Conservation (phyloP, 2,888 invertebrate genomes). For the Diarsia brunnea region DNA sequence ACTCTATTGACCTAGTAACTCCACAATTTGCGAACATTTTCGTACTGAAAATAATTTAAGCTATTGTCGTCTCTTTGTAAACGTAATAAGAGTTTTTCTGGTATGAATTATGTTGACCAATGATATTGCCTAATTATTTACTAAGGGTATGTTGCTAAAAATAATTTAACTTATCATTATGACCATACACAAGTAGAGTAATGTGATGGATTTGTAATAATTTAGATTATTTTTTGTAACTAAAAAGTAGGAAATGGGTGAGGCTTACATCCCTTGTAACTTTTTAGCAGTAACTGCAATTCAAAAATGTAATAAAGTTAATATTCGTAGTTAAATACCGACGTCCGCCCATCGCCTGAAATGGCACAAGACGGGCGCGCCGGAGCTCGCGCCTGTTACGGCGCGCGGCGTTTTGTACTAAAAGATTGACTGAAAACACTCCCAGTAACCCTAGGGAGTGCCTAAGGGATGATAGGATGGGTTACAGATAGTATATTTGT, state of each 20-base stretch:
- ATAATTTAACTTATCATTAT: not conserved
- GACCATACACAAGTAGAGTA: too few relatives aligned
- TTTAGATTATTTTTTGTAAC: too few relatives aligned
- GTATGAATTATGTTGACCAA: not conserved
- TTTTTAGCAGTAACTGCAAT: constrained; percentile 27
- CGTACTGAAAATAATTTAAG: constrained; percentile 36
- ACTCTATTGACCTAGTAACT: constrained; percentile 72
- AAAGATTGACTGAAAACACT: constrained; percentile 58
- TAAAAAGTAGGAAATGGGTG: too few relatives aligned
- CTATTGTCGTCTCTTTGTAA: constrained; percentile 42
- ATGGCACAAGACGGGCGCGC: constrained; percentile 76
- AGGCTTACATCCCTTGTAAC: too few relatives aligned
- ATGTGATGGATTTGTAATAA: not conserved
- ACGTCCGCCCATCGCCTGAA: constrained; percentile 78
- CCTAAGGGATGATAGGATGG: constrained; percentile 56
- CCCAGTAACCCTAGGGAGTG: constrained; percentile 45
- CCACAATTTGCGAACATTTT: constrained; percentile 45
- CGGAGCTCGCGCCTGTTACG: constrained; percentile 69
- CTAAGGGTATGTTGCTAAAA: not conserved
- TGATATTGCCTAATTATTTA: not conserved
- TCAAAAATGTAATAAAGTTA: constrained; percentile 28
- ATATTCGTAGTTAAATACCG: constrained; percentile 51
- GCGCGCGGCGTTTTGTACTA: constrained; percentile 59
- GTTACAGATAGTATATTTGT: constrained; percentile 46
- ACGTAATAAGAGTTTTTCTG: constrained; percentile 33